Evolutionary conservation across 2,797 vertebrate genomes (phyloP), one percentile per base, ranked within the genome.

Genomic region (Malurus leucopterus): DNA sequence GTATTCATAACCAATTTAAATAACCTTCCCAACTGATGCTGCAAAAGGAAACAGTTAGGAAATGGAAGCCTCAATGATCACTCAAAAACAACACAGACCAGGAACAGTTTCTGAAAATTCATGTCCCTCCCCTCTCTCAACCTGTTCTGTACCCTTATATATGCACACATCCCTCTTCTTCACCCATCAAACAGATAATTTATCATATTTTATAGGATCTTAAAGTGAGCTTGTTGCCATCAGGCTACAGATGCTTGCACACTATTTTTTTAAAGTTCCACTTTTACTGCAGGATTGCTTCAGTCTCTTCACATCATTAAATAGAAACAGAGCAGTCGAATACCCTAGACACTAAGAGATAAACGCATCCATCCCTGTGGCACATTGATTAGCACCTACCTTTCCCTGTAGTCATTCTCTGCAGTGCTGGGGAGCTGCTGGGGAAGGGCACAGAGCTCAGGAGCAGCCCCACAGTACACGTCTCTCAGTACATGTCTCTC

Each of bases 331-430:
- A 77, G 30, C n/a, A 84, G n/a, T 59, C 13, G 34, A 67, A 69
- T 17, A 64, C 17, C 50, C 61, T 58, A 61, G 36, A 65, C 36
- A 26, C 26, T 22, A 65, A 50, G 32, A 71, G 74, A 51, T 13
- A 32, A 84, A 64, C 51, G 46, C 78, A 15, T 65, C 57, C 44
- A 2, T 20, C 51, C 49, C 22, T 1, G 16, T 26, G 53, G 58
- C 73, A 79, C 38, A 6, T n/a, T 69, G 64, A 53, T 53, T 24
- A 88, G 26, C 86, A 90, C 98, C 96, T 98, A 99, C 98, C 98
- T 98, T 97, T 97, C 91, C 98, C 98, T 6, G 97, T 96, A 89
- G 98, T 98, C 98, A 99, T 98, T 93, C 87, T 93, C 93, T 84
- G 93, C 89, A 91, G 94, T 13, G 91, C 92, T 90, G 55, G 46